A percentile compares a stretch with the other conserved stretches of the same genome.
Conservation (phyloP, 2,113 vertebrate genomes). For the Anhinga rufa region DNA sequence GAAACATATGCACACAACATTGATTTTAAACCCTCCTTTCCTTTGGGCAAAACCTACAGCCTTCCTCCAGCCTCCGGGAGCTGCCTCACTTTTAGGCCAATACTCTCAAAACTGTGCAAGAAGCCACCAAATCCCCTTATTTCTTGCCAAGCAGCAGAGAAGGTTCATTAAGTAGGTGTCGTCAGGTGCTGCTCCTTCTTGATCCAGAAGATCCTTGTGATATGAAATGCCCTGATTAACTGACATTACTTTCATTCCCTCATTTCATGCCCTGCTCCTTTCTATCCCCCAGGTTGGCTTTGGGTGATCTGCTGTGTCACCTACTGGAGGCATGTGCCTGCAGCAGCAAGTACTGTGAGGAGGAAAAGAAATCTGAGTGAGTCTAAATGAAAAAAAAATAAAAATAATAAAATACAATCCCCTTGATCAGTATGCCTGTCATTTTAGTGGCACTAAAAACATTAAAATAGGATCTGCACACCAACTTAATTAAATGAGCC, state of each 20-base stretch:
- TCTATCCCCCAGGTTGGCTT: neutral
- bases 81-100: neutral
- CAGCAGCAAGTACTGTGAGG: neutral
- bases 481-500: constrained; percentile 55
- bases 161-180: neutral
- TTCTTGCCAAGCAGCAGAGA: neutral
- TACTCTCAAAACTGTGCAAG: neutral
- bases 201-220: neutral
- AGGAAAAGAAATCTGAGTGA: neutral
- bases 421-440: constrained; percentile 41
- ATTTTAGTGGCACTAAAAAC: neutral
- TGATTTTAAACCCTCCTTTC: neutral
- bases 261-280: neutral
- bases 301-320: neutral
- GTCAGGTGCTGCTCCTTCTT: neutral
- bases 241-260: neutral
- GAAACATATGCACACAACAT: neutral
- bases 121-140: neutral
- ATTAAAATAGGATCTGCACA: constrained; percentile 35
- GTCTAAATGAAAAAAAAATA: neutral
- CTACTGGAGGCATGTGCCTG: neutral
- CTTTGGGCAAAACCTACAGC: neutral
- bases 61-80: neutral
- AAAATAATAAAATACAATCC: constrained; percentile 6
- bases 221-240: neutral